Evolutionary conservation across 2,113 vertebrate species (phyloP), one percentile per base, ranked within the genome.

Genomic region (Stigmatopora argus): DNA sequence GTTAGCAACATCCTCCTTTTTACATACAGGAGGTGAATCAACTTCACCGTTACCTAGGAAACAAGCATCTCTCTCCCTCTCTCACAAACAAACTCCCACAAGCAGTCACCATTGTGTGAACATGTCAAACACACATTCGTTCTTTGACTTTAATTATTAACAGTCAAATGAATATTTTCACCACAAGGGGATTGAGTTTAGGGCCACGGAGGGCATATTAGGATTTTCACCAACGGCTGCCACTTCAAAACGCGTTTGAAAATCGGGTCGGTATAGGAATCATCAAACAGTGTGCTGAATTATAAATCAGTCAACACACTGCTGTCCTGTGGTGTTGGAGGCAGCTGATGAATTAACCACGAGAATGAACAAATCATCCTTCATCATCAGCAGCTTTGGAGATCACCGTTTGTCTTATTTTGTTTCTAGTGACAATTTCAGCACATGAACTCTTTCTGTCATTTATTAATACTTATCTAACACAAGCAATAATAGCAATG

Each of bases 11-110:
- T 72, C 56, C 58, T 71, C 65, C 59, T 74, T 78, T 75, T 74
- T 19, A 75, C 21, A 73, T 70, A 66, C 70, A 68, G 26, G 78
- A 81, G 79, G 78, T 66, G 72, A 71, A 72, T 77, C 77, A 80
- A 77, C 69, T 81, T 73, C 67, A 67, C 26, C 79, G 90, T 92
- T 90, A 75, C 90, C 90, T 80, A 75, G 90, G 90, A 88, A 91
- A 92, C 90, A 86, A 78, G 90, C 35, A 71, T 57, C 76, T 75
- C 62, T 48, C 63, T 64, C 26, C 18, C 34, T 18, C 46, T 64
- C 31, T 75, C 55, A 47, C 71, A 67, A 11, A 65, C 66, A 59
- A 53, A 38, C 3, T 9, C 64, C 61, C 6, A 7, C 55, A 31
- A 71, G 66, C 51, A 38, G 49, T 58, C 46, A 41, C 38, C 51